Conservation (phyloP, 2,888 invertebrate species). For the Thalpophila matura region DNA sequence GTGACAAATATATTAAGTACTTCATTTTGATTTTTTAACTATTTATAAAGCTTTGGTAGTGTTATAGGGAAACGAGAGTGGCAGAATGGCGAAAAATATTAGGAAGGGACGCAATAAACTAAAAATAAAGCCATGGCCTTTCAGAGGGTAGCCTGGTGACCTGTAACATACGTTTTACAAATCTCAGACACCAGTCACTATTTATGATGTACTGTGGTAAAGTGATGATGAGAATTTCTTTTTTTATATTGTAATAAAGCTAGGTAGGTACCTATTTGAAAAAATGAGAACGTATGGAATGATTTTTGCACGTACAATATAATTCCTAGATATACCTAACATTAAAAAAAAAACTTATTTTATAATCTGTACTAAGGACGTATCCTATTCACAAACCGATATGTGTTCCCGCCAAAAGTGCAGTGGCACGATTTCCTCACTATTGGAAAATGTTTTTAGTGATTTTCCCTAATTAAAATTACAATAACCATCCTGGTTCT, state of each 20-base stretch:
- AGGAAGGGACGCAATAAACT: neutral
- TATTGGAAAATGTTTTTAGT: conserved; percentile 1
- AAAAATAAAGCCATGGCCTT: too few relatives aligned
- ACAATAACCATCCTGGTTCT: conserved; percentile 13
- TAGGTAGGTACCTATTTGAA: too few relatives aligned
- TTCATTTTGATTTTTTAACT: conserved; percentile 17
- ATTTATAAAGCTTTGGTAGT: conserved; percentile 3
- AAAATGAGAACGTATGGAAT: conserved; percentile 15
- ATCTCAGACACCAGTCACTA: too few relatives aligned
- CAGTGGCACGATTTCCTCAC: neutral
- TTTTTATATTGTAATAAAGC: too few relatives aligned
- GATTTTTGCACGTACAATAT: neutral
- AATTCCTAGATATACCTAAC: neutral
- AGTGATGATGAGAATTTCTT: too few relatives aligned
- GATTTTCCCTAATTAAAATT: conserved; percentile 5
- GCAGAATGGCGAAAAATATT: neutral
- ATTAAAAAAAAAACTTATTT: conserved; percentile 12
- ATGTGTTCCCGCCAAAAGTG: conserved; percentile 8
- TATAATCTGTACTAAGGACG: conserved; percentile 7
- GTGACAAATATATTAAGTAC: conserved; percentile 37
- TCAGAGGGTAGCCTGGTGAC: too few relatives aligned
- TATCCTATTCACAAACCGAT: conserved; percentile 23
- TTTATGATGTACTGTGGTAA: too few relatives aligned
- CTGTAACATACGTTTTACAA: too few relatives aligned
- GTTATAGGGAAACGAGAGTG: neutral